These are phyloP conservation scores for Drosophila demipolita DNA, from an alignment of 2,888 invertebrate genomes.

Conservation along the genomic window DNA sequence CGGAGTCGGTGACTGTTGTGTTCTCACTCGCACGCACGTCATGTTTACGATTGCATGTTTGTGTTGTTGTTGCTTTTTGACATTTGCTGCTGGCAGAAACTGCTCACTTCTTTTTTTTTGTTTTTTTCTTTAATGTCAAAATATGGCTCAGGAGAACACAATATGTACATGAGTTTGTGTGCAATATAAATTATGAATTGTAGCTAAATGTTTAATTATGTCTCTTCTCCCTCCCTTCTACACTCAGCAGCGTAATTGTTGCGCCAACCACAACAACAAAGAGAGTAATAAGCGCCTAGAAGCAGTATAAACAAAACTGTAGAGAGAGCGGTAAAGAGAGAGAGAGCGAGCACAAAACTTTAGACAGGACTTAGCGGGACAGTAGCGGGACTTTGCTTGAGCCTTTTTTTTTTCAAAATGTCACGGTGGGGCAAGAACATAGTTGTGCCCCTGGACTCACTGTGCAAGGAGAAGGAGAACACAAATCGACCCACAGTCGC, in stretches of 20 bases:
- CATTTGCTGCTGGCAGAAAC: conserved; percentile 49
- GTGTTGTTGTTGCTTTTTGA: conserved; percentile 72
- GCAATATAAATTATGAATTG: neutral
- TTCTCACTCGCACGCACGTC: conserved; percentile 63
- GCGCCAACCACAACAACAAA: conserved; percentile 29
- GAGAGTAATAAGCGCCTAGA: conserved; percentile 24
- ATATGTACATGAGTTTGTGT: neutral
- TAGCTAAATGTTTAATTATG: conserved; percentile 14
- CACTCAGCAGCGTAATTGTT: conserved; percentile 42
- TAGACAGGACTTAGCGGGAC: conserved; percentile 16
- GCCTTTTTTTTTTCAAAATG: conserved; percentile 83
- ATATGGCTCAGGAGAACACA: conserved; percentile 6
- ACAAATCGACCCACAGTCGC: conserved; percentile 95
- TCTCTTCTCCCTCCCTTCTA: conserved; percentile 8
- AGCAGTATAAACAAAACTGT: conserved; percentile 40
- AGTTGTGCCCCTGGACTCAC: conserved; percentile 88
- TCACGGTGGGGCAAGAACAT: conserved; percentile 89
- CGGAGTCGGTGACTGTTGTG: conserved; percentile 50
- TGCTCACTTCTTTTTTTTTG: conserved; percentile 21
- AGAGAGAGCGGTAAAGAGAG: neutral
- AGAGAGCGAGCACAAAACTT: conserved; percentile 16
- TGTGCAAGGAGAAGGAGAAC: conserved; percentile 89
- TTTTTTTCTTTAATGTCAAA: conserved; percentile 6
- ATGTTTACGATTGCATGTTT: conserved; percentile 52
- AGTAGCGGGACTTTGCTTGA: conserved; percentile 1